Percentiles rank a stretch among this genome's conserved stretches.
Conservation (phyloP, 2,888 invertebrate genomes). For the Tetramorium bicarinatum region DNA sequence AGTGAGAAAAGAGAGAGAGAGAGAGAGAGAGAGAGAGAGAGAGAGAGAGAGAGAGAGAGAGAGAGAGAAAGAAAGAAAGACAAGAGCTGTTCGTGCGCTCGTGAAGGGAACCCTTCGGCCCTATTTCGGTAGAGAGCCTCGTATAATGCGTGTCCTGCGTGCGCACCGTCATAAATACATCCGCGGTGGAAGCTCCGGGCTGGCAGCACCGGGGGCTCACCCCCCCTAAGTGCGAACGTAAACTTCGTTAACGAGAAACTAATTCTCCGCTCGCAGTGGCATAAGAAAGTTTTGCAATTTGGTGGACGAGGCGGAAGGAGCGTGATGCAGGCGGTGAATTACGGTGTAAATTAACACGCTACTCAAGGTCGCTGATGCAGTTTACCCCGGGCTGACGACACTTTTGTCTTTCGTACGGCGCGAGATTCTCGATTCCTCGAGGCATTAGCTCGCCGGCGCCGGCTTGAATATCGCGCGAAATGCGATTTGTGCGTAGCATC, state of each 20-base stretch:
- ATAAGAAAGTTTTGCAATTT: conserved; percentile 78
- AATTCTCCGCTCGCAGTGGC: conserved; percentile 77
- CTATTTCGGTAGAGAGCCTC: conserved; percentile 57
- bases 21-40: not conserved
- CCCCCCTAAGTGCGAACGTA: conserved; percentile 70
- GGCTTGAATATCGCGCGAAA: conserved; percentile 55
- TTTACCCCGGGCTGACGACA: conserved; percentile 51
- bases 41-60: not conserved
- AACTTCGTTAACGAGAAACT: conserved; percentile 83
- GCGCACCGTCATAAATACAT: conserved; percentile 77
- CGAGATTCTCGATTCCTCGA: conserved; percentile 50
- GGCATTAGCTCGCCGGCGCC: conserved; percentile 21
- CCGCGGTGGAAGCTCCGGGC: conserved; percentile 55
- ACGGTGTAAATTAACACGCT: conserved; percentile 76
- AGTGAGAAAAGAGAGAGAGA: not conserved
- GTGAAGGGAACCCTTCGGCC: conserved; percentile 44
- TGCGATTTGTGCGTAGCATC: conserved; percentile 62
- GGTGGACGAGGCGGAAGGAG: conserved; percentile 55
- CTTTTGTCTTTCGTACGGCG: conserved; percentile 43
- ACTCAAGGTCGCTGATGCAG: conserved; percentile 73
- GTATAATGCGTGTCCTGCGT: conserved; percentile 74
- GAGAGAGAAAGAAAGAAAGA: not conserved
- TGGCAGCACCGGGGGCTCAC: conserved; percentile 35
- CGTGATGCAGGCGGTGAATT: conserved; percentile 65
- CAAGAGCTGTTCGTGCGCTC: conserved; percentile 29